Percentiles rank a stretch among this genome's conserved stretches.
Evolutionary conservation across 2,797 vertebrate species (phyloP).

Genomic region (Sparidentex hasta): DNA sequence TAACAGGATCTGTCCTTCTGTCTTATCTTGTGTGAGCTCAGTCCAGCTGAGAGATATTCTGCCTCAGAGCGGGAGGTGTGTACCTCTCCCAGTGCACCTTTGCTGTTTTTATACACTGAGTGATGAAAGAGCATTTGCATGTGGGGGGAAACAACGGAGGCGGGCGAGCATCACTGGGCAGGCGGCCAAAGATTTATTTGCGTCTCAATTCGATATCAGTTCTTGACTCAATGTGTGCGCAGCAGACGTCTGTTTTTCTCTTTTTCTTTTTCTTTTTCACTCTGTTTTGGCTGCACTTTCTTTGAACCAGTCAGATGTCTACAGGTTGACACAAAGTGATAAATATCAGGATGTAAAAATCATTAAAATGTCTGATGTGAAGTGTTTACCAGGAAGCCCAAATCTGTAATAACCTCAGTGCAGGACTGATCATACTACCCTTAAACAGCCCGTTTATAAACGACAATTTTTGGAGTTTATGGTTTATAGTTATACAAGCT

Average conservation of each 20-base stretch:
- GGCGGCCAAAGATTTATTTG: background rate
- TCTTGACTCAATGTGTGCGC: too few species aligned
- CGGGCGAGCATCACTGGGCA: background rate
- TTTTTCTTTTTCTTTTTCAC: background rate
- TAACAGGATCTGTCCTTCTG: background rate
- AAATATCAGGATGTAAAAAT: background rate
- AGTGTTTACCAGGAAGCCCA: too few species aligned
- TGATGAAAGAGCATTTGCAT: slow-evolving; percentile 56
- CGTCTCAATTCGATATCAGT: background rate
- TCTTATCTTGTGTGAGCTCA: background rate
- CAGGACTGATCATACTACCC: too few species aligned
- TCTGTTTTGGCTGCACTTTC: background rate
- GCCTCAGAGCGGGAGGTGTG: background rate
- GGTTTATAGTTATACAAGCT: background rate
- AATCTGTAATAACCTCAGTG: background rate
- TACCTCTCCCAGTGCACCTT: background rate
- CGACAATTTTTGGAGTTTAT: too few species aligned
- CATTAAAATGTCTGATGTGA: background rate
- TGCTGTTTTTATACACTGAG: background rate
- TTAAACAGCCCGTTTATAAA: background rate
- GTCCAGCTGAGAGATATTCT: background rate
- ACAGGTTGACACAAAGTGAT: too few species aligned
- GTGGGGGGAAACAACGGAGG: fast-evolving
- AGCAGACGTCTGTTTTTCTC: background rate
- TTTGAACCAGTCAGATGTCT: background rate